These are phyloP conservation scores for Cyphomyrus plagiostoma DNA, from an alignment of 2,113 vertebrate genomes.

Conservation along the genomic window DNA sequence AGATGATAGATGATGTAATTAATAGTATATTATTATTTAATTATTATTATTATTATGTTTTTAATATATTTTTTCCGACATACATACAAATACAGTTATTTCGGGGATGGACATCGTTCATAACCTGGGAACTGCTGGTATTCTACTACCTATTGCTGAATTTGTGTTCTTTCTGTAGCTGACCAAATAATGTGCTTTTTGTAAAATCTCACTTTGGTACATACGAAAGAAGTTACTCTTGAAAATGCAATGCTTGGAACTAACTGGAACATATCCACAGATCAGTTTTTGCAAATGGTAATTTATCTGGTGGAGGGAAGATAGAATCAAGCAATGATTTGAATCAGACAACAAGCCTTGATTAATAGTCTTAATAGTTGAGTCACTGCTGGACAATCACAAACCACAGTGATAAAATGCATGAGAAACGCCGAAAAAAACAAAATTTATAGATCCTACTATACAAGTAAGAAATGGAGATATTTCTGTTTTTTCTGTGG, in stretches of 20 bases:
- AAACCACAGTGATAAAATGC: not conserved
- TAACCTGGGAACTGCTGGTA: too few species aligned
- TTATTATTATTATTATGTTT: too few species aligned
- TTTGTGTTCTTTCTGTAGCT: too few species aligned
- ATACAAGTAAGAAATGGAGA: not conserved
- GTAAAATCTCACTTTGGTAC: not conserved
- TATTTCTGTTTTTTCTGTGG: not conserved
- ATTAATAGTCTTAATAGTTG: not conserved
- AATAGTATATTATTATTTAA: too few species aligned
- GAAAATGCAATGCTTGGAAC: not conserved
- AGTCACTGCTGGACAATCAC: not conserved
- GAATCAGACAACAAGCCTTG: not conserved
- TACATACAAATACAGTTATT: too few species aligned
- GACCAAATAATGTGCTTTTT: too few species aligned
- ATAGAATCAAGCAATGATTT: not conserved
- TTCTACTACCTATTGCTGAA: too few species aligned
- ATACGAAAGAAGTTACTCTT: not conserved
- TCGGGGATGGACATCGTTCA: too few species aligned
- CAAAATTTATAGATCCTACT: not conserved
- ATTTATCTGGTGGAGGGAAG: not conserved
- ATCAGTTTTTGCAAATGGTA: not conserved
- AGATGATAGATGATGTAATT: too few species aligned
- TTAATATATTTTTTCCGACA: too few species aligned
- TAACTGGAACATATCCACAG: not conserved
- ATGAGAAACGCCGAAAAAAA: not conserved